Base-by-base conservation (phyloP, 1,140 invertebrate genomes). In the Halesus radiatus region DNA sequence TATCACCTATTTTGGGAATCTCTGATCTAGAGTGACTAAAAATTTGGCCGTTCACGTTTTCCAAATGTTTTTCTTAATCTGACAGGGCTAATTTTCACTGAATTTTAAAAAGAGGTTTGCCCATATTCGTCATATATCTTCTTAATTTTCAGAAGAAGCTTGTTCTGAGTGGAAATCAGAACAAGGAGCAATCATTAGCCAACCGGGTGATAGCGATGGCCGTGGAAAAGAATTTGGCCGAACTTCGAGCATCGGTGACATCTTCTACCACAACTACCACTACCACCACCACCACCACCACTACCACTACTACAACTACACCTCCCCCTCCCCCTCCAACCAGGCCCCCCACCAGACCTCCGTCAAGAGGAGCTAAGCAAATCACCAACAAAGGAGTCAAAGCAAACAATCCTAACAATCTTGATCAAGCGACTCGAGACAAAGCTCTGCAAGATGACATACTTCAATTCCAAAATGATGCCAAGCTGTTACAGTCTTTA, bases 131-230 rank as follows among this genome's bases (percentile, higher is more conserved):
- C 10, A 45, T 45, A 45, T 45, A 13, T 45, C 10, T 13, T 29
- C 37, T 16, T 66, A 4, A 50, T 72, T 82, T 82, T 22, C 74
- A 82, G 81, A 62, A 64, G 72, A 68, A 78, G 73, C 37, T 81
- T 7, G 80, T 78, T 5, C 54, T 66, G 37, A 37, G 68, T 18
- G 22, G 23, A 56, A 50, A 16, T 45, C 29, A 76, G 16, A 52
- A 79, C 56, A 81, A 83, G 32, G 88, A 90, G 83, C 86, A 87
- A 77, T 85, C 87, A 54, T 83, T 90, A 78, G 89, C 90, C 32
- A 90, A 90, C 80, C 85, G 88, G 56, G 89, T 90, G 18, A 90
- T 90, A 80, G 88, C 89, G 29, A 84, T 90, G 8, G 89, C 89
- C 74, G 88, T 90, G 10, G 89, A 90, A 83, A 86, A 84, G 84